Conservation (phyloP, 2,797 vertebrate species). For the Neoniphon sammara region DNA sequence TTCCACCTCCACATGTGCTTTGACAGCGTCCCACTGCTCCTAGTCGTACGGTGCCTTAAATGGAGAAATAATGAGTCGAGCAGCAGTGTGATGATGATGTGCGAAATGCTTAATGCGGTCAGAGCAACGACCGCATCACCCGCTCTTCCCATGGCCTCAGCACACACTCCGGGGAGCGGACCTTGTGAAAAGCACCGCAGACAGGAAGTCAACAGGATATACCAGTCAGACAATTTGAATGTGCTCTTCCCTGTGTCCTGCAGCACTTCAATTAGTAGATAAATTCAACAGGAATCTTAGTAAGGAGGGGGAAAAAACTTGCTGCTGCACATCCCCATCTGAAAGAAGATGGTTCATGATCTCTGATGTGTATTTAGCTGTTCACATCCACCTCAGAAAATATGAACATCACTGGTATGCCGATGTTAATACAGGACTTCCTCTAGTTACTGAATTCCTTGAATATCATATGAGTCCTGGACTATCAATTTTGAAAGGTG, state of each 20-base stretch:
- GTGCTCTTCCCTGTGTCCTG: not conserved
- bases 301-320: not conserved
- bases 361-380: no score
- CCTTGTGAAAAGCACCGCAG: constrained; percentile 30
- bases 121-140: constrained; percentile 58
- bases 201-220: constrained; percentile 15
- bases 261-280: not conserved
- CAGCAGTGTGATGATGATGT: constrained; percentile 57
- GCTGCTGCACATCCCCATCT: no score
- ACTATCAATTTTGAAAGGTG: no score
- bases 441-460: no score
- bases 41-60: constrained; percentile 26
- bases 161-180: constrained; percentile 53
- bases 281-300: not conserved
- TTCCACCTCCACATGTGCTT: constrained; percentile 18
- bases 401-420: no score
- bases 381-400: no score
- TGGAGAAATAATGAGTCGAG: constrained; percentile 59
- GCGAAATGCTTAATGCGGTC: constrained; percentile 64
- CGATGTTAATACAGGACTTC: no score
- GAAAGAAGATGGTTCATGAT: no score
- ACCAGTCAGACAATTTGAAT: not conserved
- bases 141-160: constrained; percentile 74
- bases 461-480: no score
- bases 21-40: constrained; percentile 17